Percentiles rank a stretch among this genome's conserved stretches.
Conservation (phyloP, 2,888 invertebrate genomes). For the Drosophila picticornis region DNA sequence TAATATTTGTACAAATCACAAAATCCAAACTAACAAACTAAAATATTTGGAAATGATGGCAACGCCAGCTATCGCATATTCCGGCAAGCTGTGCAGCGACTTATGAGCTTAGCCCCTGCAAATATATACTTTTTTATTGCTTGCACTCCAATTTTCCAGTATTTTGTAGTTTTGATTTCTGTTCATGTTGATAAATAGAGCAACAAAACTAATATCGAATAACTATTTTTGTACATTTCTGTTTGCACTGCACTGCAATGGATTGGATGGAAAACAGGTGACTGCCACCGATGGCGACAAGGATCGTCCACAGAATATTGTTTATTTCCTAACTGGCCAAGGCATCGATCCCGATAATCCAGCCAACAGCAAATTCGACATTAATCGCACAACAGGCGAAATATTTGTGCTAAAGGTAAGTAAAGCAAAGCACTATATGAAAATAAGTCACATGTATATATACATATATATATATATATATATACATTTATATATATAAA, state of each 20-base stretch:
- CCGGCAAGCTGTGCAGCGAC: neutral
- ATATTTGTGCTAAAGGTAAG: constrained; percentile 97
- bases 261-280: constrained; percentile 88
- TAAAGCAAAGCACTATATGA: constrained; percentile 32
- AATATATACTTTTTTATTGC: constrained; percentile 1
- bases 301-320: constrained; percentile 97
- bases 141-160: constrained; percentile 7
- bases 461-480: neutral
- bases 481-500: neutral
- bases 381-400: constrained; percentile 97
- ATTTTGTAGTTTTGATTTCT: neutral
- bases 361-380: constrained; percentile 97
- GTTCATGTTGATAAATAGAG: neutral
- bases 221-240: constrained; percentile 10
- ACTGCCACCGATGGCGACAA: constrained; percentile 98
- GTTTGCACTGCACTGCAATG: constrained; percentile 30
- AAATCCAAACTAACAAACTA: constrained; percentile 9
- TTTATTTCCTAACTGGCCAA: constrained; percentile 97
- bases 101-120: neutral
- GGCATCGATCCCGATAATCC: constrained; percentile 98
- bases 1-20: neutral
- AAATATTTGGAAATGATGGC: constrained; percentile 1
- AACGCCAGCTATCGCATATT: constrained; percentile 16
- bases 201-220: constrained; percentile 36
- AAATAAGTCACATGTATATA: constrained; percentile 4